Evolutionary conservation across 1,140 invertebrate species (phyloP).

Genomic region (Helicoverpa armigera): DNA sequence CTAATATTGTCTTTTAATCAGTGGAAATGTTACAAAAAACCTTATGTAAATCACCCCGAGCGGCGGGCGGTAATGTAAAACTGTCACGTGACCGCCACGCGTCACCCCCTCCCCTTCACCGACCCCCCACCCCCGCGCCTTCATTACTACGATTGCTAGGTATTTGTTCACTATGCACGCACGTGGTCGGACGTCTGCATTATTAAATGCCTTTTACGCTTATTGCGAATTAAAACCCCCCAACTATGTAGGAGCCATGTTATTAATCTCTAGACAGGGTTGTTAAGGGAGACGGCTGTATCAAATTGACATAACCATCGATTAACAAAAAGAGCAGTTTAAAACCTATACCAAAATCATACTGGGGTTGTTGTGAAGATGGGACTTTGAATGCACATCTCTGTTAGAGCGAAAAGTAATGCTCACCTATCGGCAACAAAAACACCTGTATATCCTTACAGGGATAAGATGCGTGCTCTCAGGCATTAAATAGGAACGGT

Average conservation of each 20-base stretch:
- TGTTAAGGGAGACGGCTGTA: constrained; percentile 53
- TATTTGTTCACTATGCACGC: constrained; percentile 77
- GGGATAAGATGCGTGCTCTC: background rate
- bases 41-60: constrained; percentile 69
- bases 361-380: constrained; percentile 20
- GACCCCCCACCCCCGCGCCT: constrained; percentile 59
- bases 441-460: constrained; percentile 10
- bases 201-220: constrained; percentile 86
- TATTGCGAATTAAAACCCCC: constrained; percentile 80
- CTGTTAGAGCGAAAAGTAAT: background rate
- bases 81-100: constrained; percentile 80
- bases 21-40: constrained; percentile 59
- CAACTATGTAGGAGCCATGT: constrained; percentile 63
- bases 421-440: background rate
- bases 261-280: constrained; percentile 73
- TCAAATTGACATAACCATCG: constrained; percentile 58
- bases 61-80: constrained; percentile 72
- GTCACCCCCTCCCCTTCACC: constrained; percentile 55
- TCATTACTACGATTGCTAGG: constrained; percentile 81
- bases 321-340: constrained; percentile 59
- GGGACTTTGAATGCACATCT: background rate
- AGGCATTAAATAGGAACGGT: background rate
- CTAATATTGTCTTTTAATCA: constrained; percentile 52
- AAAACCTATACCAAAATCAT: background rate
- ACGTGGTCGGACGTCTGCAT: constrained; percentile 80